Base-by-base conservation (phyloP, 1,140 invertebrate genomes). In the Neocloeon triangulifer region DNA sequence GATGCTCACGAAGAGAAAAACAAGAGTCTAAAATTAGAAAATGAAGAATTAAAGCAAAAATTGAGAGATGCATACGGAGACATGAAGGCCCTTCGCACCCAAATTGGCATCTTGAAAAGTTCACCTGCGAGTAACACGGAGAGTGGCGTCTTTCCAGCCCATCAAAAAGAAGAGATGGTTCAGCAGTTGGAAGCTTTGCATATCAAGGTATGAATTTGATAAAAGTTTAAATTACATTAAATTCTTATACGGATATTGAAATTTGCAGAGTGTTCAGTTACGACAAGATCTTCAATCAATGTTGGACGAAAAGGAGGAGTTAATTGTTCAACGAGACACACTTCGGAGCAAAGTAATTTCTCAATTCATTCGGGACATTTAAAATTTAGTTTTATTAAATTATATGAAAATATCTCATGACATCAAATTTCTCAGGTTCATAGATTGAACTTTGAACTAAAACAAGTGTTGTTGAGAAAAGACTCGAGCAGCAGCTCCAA, bases 281-380 rank as follows among this genome's bases (percentile, higher is more conserved):
- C 64, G 73, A 50, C 46, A 65, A 17, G 79, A 88, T 54, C 56
- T 85, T 13, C 67, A 78, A 44, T 55, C 59, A 25, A 63, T 82
- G 14, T 50, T 86, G 20, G 81, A 86, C 58, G 80, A 86, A 47
- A 84, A 85, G 50, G 77, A 84, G 44, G 82, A 86, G 42, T 47
- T 81, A 13, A 65, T 75, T 14, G 70, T 63, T 9, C 78, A 85
- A 47, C 56, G 78, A 37, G 78, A 85, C 53, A 73, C 72, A n/a
- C 81, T 79, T 41, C 76, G 76, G 47, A 76, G 64, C 39, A 86
- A 88, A 53, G n/a, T n/a, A n/a, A n/a, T n/a, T n/a, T n/a, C n/a
- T n/a, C n/a, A n/a, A n/a, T n/a, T n/a, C n/a, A n/a, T n/a, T n/a
- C n/a, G n/a, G n/a, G n/a, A n/a, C n/a, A n/a, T n/a, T n/a, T n/a